Conservation (phyloP, 1,140 invertebrate genomes). For the Wasmannia auropunctata region DNA sequence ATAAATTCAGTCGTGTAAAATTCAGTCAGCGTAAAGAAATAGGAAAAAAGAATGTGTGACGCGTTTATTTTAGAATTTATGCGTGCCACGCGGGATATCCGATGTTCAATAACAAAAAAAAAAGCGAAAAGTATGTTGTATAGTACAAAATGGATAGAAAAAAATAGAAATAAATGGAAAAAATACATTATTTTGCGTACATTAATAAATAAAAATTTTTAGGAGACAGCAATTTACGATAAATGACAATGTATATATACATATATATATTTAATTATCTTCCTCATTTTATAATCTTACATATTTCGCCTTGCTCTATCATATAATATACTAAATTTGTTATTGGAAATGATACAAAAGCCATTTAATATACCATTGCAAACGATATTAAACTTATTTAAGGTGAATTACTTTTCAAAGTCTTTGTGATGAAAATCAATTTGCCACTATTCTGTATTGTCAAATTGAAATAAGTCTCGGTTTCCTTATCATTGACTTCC, state of each 20-base stretch:
- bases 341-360: constrained; percentile 4
- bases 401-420: not conserved
- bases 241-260: not conserved
- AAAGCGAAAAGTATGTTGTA: constrained; percentile 2
- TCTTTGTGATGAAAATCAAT: not conserved
- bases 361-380: not conserved
- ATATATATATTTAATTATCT: not conserved
- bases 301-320: not conserved
- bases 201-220: not conserved
- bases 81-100: not conserved
- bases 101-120: not conserved
- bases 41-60: not conserved
- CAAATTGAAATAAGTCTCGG: not conserved
- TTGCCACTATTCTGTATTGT: not conserved
- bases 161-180: constrained; percentile 17
- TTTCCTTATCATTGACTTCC: constrained; percentile 28
- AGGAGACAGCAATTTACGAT: not conserved
- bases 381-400: constrained; percentile 5
- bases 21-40: not conserved
- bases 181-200: not conserved
- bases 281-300: not conserved
- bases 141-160: constrained; percentile 9
- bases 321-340: not conserved
- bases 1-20: constrained; percentile 13
- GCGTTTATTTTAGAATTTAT: constrained; percentile 19